Evolutionary conservation across 2,888 invertebrate species (phyloP), one percentile per base, ranked within the genome.

Genomic region (Sceliomorpha sp.): DNA sequence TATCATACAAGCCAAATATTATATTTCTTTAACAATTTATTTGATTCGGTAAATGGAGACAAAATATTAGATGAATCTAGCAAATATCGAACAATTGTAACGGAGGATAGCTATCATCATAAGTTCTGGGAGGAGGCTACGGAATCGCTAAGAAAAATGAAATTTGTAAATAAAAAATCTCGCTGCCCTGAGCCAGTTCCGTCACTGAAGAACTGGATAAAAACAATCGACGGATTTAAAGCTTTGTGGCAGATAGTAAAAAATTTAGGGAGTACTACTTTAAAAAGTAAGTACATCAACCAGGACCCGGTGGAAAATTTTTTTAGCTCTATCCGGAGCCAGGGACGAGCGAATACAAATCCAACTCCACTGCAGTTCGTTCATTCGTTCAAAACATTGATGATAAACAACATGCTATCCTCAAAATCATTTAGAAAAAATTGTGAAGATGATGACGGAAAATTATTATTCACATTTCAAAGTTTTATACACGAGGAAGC

Each of bases 221-320:
- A 3, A 1, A 56, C 55, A 0, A 26, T 56, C 2, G 12, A 36
- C 24, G 26, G 44, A 32, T 44, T 55, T 34, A 20, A 15, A 5
- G 1, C 12, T 5, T 34, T 56, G 10, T 56, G 55, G 55, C 9
- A 26, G 1, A 42, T 26, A 24, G 2, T 56, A 6, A 9, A 45
- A 45, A 7, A 12, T 6, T 6, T 34, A n/a, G 45, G 45, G 8
- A 26, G 44, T 5, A 27, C 17, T 8, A 26, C 9, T 10, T 55
- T 55, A 13, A 42, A 55, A 55, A 31, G 42, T 1, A 14, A n/a
- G 2, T 17, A 32, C 20, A 24, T 44, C 1, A 55, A 55, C n/a
- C 55, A 55, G 17, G 55, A 55, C 12, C 40, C 31, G 1, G 20
- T 53, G n/a, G 42, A 53, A 27, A 53, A 53, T 7, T 53, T 53